Conservation (phyloP, 2,113 vertebrate species). For the Balaenoptera acutorostrata region DNA sequence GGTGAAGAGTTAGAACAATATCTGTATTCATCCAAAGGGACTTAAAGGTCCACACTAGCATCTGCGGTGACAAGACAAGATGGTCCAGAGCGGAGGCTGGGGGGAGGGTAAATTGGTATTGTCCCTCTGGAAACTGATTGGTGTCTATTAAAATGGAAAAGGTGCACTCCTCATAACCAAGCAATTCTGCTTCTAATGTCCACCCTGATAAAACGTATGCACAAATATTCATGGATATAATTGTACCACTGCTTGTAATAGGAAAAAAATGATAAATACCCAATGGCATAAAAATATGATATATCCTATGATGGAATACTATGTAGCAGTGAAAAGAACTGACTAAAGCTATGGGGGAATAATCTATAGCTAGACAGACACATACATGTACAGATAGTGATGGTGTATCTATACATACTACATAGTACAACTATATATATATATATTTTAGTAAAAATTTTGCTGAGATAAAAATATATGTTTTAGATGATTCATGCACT, state of each 20-base stretch:
- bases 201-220: neutral
- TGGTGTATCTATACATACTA: neutral
- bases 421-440: neutral
- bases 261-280: neutral
- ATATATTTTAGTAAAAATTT: neutral
- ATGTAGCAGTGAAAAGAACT: neutral
- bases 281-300: neutral
- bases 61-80: conserved; percentile 14
- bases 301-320: neutral
- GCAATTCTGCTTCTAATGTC: neutral
- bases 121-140: neutral
- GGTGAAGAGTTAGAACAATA: conserved; percentile 58
- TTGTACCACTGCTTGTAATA: neutral
- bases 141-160: neutral
- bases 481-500: neutral
- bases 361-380: neutral
- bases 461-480: neutral
- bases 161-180: neutral
- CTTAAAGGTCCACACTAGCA: neutral
- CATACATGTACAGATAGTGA: neutral
- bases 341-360: neutral
- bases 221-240: neutral
- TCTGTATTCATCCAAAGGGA: conserved; percentile 34
- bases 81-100: neutral
- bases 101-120: neutral